A percentile compares a stretch with the other conserved stretches of the same genome.
phyloP scores from a whole-genome alignment of 2,888 invertebrate genomes.

The Leptinotarsa tumamoca region DNA sequence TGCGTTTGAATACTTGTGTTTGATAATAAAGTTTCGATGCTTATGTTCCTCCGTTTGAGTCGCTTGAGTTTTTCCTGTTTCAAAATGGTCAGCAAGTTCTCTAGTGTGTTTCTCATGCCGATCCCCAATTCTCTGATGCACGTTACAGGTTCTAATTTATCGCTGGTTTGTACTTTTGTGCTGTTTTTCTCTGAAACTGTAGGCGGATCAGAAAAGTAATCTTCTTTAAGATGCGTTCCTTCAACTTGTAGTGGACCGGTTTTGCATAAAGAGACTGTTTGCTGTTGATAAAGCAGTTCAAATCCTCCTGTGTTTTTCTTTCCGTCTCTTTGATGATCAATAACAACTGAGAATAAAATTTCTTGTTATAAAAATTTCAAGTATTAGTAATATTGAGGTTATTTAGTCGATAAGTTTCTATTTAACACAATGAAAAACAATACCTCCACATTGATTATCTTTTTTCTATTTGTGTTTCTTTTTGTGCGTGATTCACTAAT shows the following conservation, averaged over 20 bases:
- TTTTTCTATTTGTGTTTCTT: too few relatives aligned
- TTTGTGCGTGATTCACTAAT: too few relatives aligned
- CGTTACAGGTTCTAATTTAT: neutral
- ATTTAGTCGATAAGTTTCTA: too few relatives aligned
- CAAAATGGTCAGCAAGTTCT: constrained; percentile 28
- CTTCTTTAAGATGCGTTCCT: constrained; percentile 39
- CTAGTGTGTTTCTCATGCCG: constrained; percentile 27
- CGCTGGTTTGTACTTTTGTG: neutral
- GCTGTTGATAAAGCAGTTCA: constrained; percentile 64
- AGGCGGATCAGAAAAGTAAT: constrained; percentile 46
- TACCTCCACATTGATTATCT: too few relatives aligned
- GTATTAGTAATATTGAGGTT: too few relatives aligned
- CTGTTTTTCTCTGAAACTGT: neutral
- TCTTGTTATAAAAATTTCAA: neutral
- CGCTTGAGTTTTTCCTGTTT: constrained; percentile 27
- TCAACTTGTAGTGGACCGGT: constrained; percentile 35
- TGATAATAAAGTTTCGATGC: constrained; percentile 30
- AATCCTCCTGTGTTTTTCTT: constrained; percentile 72
- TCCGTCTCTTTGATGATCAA: constrained; percentile 67
- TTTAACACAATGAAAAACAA: too few relatives aligned
- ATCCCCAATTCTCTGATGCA: constrained; percentile 22
- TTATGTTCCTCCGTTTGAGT: constrained; percentile 9
- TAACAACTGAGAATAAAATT: constrained; percentile 67
- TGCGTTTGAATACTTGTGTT: constrained; percentile 25
- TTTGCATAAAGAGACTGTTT: constrained; percentile 21